Base-by-base conservation (phyloP, 1,140 invertebrate species). In the Polypedilum pembai region DNA sequence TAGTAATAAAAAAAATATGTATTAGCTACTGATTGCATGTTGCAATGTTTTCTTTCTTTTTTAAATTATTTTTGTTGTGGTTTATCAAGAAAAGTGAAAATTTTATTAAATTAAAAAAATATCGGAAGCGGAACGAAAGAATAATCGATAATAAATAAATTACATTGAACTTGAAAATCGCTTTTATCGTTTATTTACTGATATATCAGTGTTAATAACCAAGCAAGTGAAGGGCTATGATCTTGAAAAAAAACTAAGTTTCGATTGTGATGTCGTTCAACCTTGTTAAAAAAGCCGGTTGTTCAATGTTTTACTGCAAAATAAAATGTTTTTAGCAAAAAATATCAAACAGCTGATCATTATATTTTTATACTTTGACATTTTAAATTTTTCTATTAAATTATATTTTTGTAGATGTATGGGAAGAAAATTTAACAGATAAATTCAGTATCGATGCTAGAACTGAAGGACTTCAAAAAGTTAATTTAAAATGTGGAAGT, bases 391-490 rank as follows among this genome's bases (percentile, higher is more conserved):
- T 74, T 56, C 1, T 76, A 33, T 41, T 74, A 8, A 10, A 40
- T 21, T 56, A 56, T 41, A 75, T 74, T 33, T 74, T 63, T 79
- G 77, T 79, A 81, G 84, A 86, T 77, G 81, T 85, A 73, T 87
- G 85, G 83, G 80, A 85, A 75, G 81, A 86, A 76, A 84, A 87
- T 77, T 76, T 87, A 40, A 82, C 83, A 63, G 81, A 84, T 75
- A 83, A 85, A 63, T 86, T 87, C 79, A 81, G 83, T 75, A 86
- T 87, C n/a, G 86, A 85, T 73, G 80, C 84, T 66, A 82, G 85
- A n/a, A 83, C 84, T 45, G 80, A 85, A 73, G 86, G 85, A 5
- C 86, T 86, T 75, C 83, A 86, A 77, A 81, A 80, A 73, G 85
- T 87, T 0, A 83, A 83, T 75, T 77, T 87, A 8, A 82, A 84